Percentiles rank a stretch among this genome's conserved stretches.
Conservation (phyloP, 1,140 invertebrate genomes). For the Ephestia elutella region DNA sequence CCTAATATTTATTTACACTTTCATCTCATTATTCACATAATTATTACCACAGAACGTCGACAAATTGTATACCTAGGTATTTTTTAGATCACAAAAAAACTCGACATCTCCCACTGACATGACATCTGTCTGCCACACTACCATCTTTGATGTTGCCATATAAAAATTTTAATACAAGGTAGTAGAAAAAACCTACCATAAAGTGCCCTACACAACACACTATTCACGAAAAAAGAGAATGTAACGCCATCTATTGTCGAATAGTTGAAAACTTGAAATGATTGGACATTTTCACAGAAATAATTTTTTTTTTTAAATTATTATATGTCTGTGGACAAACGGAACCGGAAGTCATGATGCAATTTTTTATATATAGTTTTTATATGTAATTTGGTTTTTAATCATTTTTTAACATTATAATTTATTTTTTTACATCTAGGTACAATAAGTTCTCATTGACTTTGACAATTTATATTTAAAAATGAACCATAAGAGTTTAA, state of each 20-base stretch:
- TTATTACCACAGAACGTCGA: conserved; percentile 59
- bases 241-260: not conserved
- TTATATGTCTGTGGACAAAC: too few species aligned
- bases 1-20: conserved; percentile 70
- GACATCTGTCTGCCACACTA: conserved; percentile 44
- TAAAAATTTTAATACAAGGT: not conserved
- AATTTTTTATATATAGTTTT: too few species aligned
- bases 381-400: too few species aligned
- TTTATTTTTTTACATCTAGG: too few species aligned
- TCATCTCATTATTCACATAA: conserved; percentile 73
- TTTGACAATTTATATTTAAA: too few species aligned
- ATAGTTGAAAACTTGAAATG: not conserved
- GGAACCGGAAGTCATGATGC: too few species aligned
- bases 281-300: too few species aligned
- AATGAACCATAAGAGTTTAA: too few species aligned
- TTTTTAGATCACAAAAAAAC: conserved; percentile 62
- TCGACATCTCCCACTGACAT: conserved; percentile 56
- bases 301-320: too few species aligned
- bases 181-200: not conserved
- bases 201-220: not conserved
- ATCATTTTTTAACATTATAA: too few species aligned
- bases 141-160: conserved; percentile 24
- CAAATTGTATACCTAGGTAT: conserved; percentile 66
- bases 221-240: not conserved
- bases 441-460: too few species aligned